Conservation (phyloP, 2,797 vertebrate species). For the Phataginus tetradactyla region DNA sequence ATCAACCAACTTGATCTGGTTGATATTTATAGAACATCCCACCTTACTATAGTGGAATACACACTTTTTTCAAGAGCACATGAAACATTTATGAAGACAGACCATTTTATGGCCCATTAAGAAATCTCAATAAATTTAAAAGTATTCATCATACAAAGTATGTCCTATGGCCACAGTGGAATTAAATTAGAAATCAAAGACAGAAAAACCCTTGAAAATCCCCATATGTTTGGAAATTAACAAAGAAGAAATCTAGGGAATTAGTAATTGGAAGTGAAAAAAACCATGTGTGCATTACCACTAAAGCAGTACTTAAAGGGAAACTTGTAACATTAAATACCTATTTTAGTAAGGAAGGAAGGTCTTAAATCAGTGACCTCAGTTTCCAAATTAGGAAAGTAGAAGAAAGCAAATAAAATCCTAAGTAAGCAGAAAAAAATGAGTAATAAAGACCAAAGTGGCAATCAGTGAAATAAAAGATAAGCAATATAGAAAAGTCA, state of each 20-base stretch:
- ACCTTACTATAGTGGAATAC: neutral
- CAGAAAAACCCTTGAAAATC: neutral
- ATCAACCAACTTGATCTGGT: neutral
- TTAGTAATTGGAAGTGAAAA: neutral
- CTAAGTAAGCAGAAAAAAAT: neutral
- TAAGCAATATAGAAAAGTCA: neutral
- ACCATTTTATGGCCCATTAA: neutral
- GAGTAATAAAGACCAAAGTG: neutral
- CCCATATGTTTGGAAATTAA: neutral
- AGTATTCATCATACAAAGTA: neutral
- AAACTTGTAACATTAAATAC: neutral
- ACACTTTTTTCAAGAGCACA: neutral
- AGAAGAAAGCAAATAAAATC: neutral
- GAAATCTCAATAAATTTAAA: neutral
- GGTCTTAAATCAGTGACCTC: neutral
- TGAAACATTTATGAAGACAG: neutral
- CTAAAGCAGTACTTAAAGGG: neutral
- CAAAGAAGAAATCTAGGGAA: neutral
- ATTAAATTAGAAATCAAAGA: neutral
- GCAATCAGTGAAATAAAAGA: neutral
- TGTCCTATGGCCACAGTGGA: neutral
- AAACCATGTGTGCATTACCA: neutral
- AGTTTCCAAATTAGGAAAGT: neutral
- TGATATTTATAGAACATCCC: neutral
- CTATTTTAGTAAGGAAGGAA: neutral